Conservation (phyloP, 2,113 vertebrate genomes). For the Microtus montanus region DNA sequence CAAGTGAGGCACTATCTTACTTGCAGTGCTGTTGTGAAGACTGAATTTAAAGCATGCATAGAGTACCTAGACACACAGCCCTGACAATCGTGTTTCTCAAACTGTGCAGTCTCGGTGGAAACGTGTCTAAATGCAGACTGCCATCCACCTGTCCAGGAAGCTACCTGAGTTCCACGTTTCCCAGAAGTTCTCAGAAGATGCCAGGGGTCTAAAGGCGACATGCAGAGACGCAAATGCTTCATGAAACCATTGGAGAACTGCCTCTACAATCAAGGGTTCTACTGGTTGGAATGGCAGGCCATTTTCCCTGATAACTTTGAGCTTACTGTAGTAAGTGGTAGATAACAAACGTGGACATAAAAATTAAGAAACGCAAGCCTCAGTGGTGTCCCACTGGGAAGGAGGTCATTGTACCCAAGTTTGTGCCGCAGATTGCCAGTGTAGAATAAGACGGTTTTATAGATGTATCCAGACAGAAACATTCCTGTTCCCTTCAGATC, state of each 20-base stretch:
- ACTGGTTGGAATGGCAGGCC: neutral
- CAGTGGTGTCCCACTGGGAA: neutral
- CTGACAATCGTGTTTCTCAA: neutral
- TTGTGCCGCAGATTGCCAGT: neutral
- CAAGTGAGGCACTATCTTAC: neutral
- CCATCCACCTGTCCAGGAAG: neutral
- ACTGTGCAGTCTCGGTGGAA: neutral
- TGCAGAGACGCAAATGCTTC: neutral
- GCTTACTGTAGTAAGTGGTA: neutral
- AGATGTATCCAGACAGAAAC: neutral
- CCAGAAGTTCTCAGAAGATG: neutral
- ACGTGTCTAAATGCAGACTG: neutral
- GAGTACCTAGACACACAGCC: neutral
- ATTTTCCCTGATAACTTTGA: neutral
- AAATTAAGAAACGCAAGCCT: neutral
- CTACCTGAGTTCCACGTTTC: neutral
- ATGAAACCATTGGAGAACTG: neutral
- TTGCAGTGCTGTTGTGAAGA: neutral
- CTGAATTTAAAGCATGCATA: neutral
- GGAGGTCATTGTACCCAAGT: neutral
- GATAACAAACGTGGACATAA: neutral
- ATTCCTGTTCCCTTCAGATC: neutral
- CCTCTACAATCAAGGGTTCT: neutral
- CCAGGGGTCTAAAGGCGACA: neutral
- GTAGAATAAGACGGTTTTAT: constrained; percentile 24